A percentile compares a stretch with the other conserved stretches of the same genome.
These are phyloP conservation scores for Lophura swinhoii DNA, from an alignment of 2,797 vertebrate species.

Conservation along the genomic window DNA sequence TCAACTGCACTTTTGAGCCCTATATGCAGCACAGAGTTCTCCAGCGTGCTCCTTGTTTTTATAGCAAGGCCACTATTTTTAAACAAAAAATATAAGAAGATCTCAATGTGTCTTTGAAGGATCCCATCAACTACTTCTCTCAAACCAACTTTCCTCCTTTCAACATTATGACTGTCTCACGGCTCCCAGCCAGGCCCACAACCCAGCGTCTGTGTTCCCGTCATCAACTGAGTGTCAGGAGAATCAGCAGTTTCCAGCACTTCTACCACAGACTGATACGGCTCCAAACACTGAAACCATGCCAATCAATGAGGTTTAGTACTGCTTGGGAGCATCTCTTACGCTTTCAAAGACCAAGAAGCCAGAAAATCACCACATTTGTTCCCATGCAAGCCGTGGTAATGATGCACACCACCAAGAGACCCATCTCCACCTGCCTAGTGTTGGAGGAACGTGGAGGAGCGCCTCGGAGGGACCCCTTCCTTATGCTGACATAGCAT, in stretches of 20 bases:
- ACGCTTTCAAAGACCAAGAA: rapidly evolving
- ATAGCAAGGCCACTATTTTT: not conserved
- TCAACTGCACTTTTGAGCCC: rapidly evolving
- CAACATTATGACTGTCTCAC: not conserved
- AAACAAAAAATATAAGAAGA: not conserved
- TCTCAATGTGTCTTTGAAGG: not conserved
- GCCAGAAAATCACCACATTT: not conserved
- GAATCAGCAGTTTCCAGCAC: not conserved
- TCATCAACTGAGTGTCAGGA: not conserved
- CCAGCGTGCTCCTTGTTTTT: not conserved
- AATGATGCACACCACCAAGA: not conserved
- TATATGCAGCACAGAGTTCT: not conserved
- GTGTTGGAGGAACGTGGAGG: not conserved
- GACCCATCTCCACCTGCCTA: not conserved
- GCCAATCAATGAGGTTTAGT: rapidly evolving
- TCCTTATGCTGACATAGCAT: not conserved
- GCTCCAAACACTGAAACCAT: not conserved
- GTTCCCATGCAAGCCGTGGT: not conserved
- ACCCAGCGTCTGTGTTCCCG: not conserved
- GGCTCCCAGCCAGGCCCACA: not conserved
- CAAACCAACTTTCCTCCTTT: not conserved
- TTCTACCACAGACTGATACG: not conserved
- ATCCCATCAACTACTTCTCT: not conserved
- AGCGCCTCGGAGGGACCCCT: rapidly evolving
- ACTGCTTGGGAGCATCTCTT: not conserved